Conservation (phyloP, 2,888 invertebrate genomes). For the Hydrotaea cyrtoneurina region DNA sequence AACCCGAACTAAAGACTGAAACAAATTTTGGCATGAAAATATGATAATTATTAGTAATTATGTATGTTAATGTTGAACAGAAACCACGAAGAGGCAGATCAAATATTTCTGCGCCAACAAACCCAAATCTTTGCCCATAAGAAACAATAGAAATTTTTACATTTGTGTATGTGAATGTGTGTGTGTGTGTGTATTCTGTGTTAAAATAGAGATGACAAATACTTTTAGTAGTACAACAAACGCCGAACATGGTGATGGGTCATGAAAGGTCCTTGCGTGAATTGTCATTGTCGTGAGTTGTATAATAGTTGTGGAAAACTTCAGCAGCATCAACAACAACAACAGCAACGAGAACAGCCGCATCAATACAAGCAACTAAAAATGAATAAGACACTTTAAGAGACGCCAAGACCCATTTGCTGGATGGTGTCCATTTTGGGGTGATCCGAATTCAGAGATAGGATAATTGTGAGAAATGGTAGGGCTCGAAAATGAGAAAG, state of each 20-base stretch:
- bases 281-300: slow-evolving; percentile 72
- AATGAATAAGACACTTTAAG: slow-evolving; percentile 39
- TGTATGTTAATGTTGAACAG: slow-evolving; percentile 46
- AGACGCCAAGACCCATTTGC: neutral
- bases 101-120: neutral
- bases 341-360: slow-evolving; percentile 14
- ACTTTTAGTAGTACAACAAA: slow-evolving; percentile 51
- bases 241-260: slow-evolving; percentile 66
- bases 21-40: slow-evolving; percentile 47
- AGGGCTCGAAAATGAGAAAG: no score
- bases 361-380: slow-evolving; percentile 3
- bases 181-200: slow-evolving; percentile 3
- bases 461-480: no score
- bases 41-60: slow-evolving; percentile 57
- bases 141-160: neutral
- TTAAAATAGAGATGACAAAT: slow-evolving; percentile 63
- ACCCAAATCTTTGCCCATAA: neutral
- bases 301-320: slow-evolving; percentile 58
- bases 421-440: neutral
- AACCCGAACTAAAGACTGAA: slow-evolving; percentile 1
- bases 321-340: neutral
- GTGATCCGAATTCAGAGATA: neutral
- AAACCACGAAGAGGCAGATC: neutral
- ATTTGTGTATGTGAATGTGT: neutral
- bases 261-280: slow-evolving; percentile 72